Evolutionary conservation across 2,888 invertebrate species (phyloP).

Genomic region (Azorinus chamasolen): DNA sequence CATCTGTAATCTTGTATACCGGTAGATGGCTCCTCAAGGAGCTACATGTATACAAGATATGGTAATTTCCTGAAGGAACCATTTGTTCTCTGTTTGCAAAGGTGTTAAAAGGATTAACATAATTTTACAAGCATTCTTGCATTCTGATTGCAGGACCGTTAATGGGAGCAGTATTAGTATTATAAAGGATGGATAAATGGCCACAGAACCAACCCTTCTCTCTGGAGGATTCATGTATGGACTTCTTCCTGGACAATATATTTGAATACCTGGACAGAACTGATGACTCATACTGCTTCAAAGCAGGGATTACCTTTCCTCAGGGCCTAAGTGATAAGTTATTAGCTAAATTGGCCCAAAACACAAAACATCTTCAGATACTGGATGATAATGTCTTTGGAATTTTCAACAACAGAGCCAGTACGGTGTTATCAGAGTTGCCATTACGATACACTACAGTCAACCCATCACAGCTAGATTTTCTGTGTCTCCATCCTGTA

Average conservation of each 20-base stretch:
- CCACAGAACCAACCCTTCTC: conserved; percentile 37
- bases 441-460: conserved; percentile 86
- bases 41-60: no score
- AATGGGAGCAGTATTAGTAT: no score
- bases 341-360: conserved; percentile 28
- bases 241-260: conserved; percentile 52
- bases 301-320: conserved; percentile 57
- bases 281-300: conserved; percentile 55
- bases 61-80: no score
- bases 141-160: no score
- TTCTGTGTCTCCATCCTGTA: conserved; percentile 91
- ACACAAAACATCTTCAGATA: conserved; percentile 39
- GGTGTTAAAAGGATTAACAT: no score
- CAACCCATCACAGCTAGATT: conserved; percentile 91
- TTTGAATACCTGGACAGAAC: conserved; percentile 49
- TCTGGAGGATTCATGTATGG: conserved; percentile 50
- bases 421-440: conserved; percentile 63
- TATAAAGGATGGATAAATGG: conserved; percentile 38
- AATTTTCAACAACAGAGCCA: conserved; percentile 57
- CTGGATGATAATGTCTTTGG: conserved; percentile 52
- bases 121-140: no score
- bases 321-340: conserved; percentile 62
- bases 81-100: no score
- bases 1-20: no score
- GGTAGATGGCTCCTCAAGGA: no score